These are phyloP conservation scores for Nomada hirtipes DNA, from an alignment of 2,888 invertebrate genomes.

Conservation along the genomic window DNA sequence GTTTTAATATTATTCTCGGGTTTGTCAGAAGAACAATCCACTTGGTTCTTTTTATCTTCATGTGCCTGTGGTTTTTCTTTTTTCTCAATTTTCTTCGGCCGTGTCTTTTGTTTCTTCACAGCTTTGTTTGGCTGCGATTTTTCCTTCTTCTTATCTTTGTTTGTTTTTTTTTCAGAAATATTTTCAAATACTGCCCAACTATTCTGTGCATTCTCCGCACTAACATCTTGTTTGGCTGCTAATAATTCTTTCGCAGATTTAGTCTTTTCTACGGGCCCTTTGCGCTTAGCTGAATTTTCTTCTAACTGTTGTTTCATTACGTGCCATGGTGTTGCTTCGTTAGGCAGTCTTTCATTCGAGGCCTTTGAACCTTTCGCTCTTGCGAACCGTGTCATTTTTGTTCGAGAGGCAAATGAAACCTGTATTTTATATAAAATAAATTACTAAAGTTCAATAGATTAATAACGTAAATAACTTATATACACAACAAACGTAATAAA, in stretches of 20 bases:
- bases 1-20: not conserved
- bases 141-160: not conserved
- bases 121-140: not conserved
- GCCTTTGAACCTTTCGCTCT: slow-evolving; percentile 91
- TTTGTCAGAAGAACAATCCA: not conserved
- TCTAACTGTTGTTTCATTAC: slow-evolving; percentile 88
- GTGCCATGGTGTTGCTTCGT: slow-evolving; percentile 90
- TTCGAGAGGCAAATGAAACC: no score
- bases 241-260: slow-evolving; percentile 78
- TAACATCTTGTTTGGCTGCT: slow-evolving; percentile 81
- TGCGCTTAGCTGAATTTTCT: slow-evolving; percentile 64
- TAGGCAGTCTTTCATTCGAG: slow-evolving; percentile 89
- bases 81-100: not conserved
- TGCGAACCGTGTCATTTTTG: slow-evolving; percentile 90
- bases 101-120: not conserved
- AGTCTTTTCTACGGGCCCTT: slow-evolving; percentile 52
- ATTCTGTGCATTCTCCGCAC: slow-evolving; percentile 11
- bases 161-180: not conserved
- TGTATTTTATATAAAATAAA: no score
- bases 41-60: not conserved
- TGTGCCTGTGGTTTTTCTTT: not conserved
- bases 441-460: no score
- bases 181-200: slow-evolving; percentile 81
- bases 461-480: no score
- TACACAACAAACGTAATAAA: not conserved